A percentile compares a stretch with the other conserved stretches of the same genome.
Conservation (phyloP, 2,113 vertebrate species). For the Corythornis vintsioides region DNA sequence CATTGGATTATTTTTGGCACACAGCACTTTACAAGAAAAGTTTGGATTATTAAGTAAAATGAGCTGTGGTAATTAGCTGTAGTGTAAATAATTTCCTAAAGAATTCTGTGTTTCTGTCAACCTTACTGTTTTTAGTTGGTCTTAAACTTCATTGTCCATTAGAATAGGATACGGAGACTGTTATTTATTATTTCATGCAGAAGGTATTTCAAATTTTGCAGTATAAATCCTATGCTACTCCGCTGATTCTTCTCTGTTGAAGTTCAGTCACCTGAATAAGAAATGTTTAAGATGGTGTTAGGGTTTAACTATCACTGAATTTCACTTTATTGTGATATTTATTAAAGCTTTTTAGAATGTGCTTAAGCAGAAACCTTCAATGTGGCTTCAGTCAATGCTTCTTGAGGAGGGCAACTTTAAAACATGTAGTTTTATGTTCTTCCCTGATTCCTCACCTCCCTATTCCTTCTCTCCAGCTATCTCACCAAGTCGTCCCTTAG, state of each 20-base stretch:
- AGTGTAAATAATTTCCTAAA: constrained; percentile 59
- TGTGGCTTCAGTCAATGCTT: constrained; percentile 61
- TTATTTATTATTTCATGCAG: constrained; percentile 64
- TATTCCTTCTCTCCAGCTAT: neutral
- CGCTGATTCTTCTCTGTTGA: constrained; percentile 9
- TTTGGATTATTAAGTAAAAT: constrained; percentile 58
- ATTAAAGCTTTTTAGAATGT: constrained; percentile 74
- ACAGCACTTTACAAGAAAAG: constrained; percentile 33
- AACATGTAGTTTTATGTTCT: neutral
- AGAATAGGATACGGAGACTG: constrained; percentile 50
- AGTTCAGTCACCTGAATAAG: constrained; percentile 67
- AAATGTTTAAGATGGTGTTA: constrained; percentile 64
- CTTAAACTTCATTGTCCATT: constrained; percentile 66
- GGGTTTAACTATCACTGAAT: constrained; percentile 74
- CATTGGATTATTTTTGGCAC: constrained; percentile 57
- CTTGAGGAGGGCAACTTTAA: constrained; percentile 35
- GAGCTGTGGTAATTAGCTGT: constrained; percentile 44
- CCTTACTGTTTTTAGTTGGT: constrained; percentile 55
- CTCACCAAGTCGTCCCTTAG: neutral
- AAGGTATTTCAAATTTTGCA: constrained; percentile 69
- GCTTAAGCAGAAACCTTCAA: constrained; percentile 61
- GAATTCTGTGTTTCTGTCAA: constrained; percentile 16
- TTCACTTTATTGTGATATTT: constrained; percentile 74
- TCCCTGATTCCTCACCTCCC: neutral
- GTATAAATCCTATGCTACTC: constrained; percentile 51